Conservation (phyloP, 2,888 invertebrate genomes). For the Megamerina dolium region DNA sequence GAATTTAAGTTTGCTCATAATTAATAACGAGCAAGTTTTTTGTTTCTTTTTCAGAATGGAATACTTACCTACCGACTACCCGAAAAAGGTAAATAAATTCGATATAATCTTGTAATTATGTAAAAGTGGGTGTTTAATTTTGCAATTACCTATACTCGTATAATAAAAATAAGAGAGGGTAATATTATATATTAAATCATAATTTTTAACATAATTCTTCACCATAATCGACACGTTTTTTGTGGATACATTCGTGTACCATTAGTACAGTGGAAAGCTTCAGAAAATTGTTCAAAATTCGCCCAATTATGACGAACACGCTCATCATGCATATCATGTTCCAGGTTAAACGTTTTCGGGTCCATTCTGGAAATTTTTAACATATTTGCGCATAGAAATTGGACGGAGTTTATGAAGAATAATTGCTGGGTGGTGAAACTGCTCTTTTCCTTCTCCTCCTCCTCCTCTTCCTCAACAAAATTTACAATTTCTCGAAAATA, state of each 20-base stretch:
- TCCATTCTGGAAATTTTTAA: constrained; percentile 21
- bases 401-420: constrained; percentile 37
- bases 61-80: too few relatives aligned
- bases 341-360: constrained; percentile 20
- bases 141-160: too few relatives aligned
- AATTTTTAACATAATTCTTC: too few relatives aligned
- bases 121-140: too few relatives aligned
- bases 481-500: constrained; percentile 22
- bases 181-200: too few relatives aligned
- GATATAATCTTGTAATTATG: too few relatives aligned
- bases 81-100: too few relatives aligned
- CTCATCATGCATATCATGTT: constrained; percentile 34
- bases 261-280: constrained; percentile 26
- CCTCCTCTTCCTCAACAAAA: not conserved
- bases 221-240: constrained; percentile 32
- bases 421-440: constrained; percentile 25
- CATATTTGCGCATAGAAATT: constrained; percentile 35
- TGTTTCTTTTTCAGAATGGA: too few relatives aligned
- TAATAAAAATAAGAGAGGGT: too few relatives aligned
- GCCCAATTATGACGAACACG: constrained; percentile 36
- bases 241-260: constrained; percentile 27
- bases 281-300: constrained; percentile 30
- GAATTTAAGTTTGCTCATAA: too few relatives aligned
- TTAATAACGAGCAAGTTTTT: too few relatives aligned
- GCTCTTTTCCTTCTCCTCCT: not conserved